Evolutionary conservation across 2,888 invertebrate species (phyloP), one percentile per base, ranked within the genome.

Genomic region (Ormyrus rosae): DNA sequence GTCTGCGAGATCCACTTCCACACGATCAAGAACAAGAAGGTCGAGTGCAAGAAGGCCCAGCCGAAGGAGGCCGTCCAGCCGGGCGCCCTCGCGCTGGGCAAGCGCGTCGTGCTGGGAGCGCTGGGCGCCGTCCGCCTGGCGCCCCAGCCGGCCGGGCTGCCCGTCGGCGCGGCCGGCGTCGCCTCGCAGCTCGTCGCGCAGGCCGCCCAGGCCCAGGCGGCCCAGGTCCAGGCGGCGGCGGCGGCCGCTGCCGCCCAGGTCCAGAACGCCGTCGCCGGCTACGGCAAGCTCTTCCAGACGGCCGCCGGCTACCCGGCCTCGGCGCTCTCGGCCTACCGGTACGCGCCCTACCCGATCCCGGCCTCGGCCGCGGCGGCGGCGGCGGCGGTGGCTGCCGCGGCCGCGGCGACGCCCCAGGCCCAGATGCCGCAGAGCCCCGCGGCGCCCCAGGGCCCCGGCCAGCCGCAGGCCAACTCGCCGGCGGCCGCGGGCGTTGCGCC

Each of bases 1-100:
- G 97, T 97, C n/a, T 97, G 97, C 92, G 97, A 97, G 88, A 97
- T 97, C 69, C 97, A 97, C 91, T 97, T 96, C 91, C 97, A 97
- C 91, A 97, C 96, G 79, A 96, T 97, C 87, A 97, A 97, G 92
- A 97, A 96, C 90, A 97, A 97, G 91, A 97, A 97, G 91, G 95
- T 94, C 65, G 97, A 97, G 91, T 97, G 97, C 91, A 97, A 97
- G 92, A 96, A 97, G 90, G 97, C 97, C 2, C 97, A 97, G 92
- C 97, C 97, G 46, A 97, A 97, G 90, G 97, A 97, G 88, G 96
- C 96, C 0, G 96, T 97, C 0, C 94, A 95, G 84, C 94, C 95
- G 6, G 94, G 94, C 78, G 93, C 94, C n/a, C 92, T 94, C 84
- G 91, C 94, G 34, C 90, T 95, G 74, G 94, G 95, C 81, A 95